These are phyloP conservation scores for Poliocrania exsul DNA, from an alignment of 2,797 vertebrate genomes.

Conservation along the genomic window DNA sequence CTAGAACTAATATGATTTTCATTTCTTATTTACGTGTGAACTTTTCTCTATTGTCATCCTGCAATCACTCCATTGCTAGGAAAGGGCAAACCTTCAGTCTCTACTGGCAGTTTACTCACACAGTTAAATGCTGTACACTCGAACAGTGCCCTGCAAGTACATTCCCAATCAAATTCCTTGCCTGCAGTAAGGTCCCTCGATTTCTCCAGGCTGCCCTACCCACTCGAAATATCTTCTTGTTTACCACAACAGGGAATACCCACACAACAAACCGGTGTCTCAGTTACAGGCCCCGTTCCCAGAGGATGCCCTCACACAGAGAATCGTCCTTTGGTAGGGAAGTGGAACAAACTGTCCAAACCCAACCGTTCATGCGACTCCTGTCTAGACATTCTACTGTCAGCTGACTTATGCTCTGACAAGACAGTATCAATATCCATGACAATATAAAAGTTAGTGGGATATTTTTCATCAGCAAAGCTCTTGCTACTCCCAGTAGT, in stretches of 20 bases:
- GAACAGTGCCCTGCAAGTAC: neutral
- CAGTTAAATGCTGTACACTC: fast-evolving
- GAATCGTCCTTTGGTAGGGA: neutral
- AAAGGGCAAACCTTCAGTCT: neutral
- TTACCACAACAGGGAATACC: neutral
- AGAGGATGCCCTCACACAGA: neutral
- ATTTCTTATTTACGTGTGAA: neutral
- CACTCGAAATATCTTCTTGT: neutral
- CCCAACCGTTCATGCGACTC: neutral
- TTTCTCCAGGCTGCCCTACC: neutral
- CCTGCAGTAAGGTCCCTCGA: neutral
- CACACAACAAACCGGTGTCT: neutral
- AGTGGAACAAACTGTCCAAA: neutral
- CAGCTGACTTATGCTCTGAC: neutral
- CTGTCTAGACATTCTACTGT: neutral
- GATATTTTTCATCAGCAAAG: neutral
- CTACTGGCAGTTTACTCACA: neutral
- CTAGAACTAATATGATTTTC: neutral
- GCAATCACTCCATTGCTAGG: neutral
- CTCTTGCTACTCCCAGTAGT: neutral
- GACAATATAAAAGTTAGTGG: neutral
- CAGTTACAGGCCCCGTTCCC: neutral
- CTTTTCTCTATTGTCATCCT: neutral
- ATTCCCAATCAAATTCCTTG: neutral
- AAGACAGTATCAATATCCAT: neutral